Base-by-base conservation (phyloP, 2,113 vertebrate species). In the Lanius ludovicianus region DNA sequence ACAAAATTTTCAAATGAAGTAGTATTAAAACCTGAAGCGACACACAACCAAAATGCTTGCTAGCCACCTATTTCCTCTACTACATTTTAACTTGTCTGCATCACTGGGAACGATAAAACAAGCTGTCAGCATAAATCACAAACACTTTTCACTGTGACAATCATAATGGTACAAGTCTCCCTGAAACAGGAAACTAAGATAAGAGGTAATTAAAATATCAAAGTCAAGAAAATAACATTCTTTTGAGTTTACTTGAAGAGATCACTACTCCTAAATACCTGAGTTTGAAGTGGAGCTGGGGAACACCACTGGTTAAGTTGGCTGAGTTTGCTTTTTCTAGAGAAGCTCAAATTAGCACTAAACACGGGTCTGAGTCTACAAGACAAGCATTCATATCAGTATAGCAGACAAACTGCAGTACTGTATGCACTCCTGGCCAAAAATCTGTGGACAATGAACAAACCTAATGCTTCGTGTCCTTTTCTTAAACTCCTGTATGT, bases 1-100 rank as follows among this genome's bases (percentile, higher is more conserved):
- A 98, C 53, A 97, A 98, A 97, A 96, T 95, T 95, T 96, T 65
- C 78, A 96, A 95, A 96, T 73, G 21, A 93, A 84, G 82, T 94
- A 94, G 82, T 93, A 96, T 76, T 97, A 83, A 95, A 96, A 96
- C 57, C 82, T 78, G n/a, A 97, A 95, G 49, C 24, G 24, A 89
- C 28, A n/a, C 25, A 77, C 52, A 28, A 84, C 16, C 67, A 79
- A 96, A 81, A 37, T 50, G 68, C 39, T 44, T 71, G 30, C 75
- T 57, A 87, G 62, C 27, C 41, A 84, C 27, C 18, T n/a, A 89
- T 60, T 84, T 96, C 90, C 90, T 91, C 84, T 86, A 67, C 31
- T 97, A 92, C 62, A 67, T 83, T 56, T 83, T 92, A 96, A 96
- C 37, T 92, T 68, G 68, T 68, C 82, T 89, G 74, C 47, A 92